Percentiles rank a stretch among this genome's conserved stretches.
Evolutionary conservation across 2,113 vertebrate species (phyloP).

Genomic region (Psittacula cyanocephala): DNA sequence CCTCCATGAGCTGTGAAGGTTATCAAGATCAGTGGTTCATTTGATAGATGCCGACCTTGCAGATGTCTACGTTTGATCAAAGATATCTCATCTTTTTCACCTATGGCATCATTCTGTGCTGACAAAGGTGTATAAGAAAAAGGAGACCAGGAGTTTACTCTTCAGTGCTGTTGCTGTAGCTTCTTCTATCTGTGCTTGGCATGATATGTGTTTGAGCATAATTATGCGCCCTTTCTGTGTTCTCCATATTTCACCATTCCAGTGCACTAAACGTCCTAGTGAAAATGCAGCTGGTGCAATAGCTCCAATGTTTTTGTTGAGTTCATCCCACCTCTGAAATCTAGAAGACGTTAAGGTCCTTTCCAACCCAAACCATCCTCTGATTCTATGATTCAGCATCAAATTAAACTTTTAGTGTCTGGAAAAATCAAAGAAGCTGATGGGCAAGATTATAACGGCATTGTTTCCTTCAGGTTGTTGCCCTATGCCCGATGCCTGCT

Average conservation of each 20-base stretch:
- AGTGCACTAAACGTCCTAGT: background rate
- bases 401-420: background rate
- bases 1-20: background rate
- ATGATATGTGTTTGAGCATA: background rate
- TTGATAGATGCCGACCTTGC: background rate
- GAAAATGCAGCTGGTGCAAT: background rate
- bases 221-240: background rate
- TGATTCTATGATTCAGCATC: background rate
- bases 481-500: background rate
- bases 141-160: background rate
- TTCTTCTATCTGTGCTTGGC: background rate
- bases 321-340: background rate
- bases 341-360: background rate
- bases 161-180: background rate
- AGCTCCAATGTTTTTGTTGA: background rate
- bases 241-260: background rate
- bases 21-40: background rate
- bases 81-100: background rate
- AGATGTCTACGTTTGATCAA: background rate
- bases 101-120: background rate
- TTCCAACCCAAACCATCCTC: background rate
- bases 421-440: background rate
- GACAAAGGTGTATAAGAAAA: background rate
- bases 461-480: background rate
- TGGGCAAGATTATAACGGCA: background rate